Evolutionary conservation across 2,113 vertebrate species (phyloP), one percentile per base, ranked within the genome.

Genomic region (Nipponia nippon): DNA sequence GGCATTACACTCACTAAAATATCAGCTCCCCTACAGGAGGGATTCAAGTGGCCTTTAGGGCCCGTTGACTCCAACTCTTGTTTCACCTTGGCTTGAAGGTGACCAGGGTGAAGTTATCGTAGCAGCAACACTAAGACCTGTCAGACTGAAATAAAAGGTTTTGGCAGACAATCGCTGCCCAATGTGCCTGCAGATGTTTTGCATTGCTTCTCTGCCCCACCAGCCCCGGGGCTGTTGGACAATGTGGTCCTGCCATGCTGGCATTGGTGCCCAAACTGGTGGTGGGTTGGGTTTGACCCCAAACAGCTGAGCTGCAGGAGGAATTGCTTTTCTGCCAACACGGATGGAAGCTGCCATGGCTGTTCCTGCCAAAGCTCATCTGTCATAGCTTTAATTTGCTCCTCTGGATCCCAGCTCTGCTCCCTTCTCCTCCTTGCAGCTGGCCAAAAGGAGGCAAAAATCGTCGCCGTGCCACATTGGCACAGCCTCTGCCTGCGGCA

Each of bases 201-300:
- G 8, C 25, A 10, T 42, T 73, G 16, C 6, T 14, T 7, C 47
- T 83, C 42, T 82, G 34, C 13, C 44, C 32, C 32, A 70, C 19
- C 1, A 0, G 16, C 30, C 55, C 50, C 0, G 0, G 27, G 17
- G 13, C 0, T 2, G 22, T 7, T 56, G 66, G 66, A 63, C 7
- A 58, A 34, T 9, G 5, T 52, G 52, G 22, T 59, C 25, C 59
- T 50, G 23, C 32, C 27, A 13, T 26, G 20, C 25, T 44, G 66
- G 62, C 2, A 0, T 7, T 40, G 32, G 20, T 59, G 50, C 30
- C 32, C 81, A 62, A 3, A 44, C 11, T 56, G 21, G 36, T 7
- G 5, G 4, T 13, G 40, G 19, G 46, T 26, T 86, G 34, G 40
- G 34, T 76, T 77, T 7, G 12, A 40, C 62, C 16, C 34, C 53